A percentile compares a stretch with the other conserved stretches of the same genome.
phyloP scores from a whole-genome alignment of 1,140 invertebrate genomes.

The Elymnias hypermnestra region DNA sequence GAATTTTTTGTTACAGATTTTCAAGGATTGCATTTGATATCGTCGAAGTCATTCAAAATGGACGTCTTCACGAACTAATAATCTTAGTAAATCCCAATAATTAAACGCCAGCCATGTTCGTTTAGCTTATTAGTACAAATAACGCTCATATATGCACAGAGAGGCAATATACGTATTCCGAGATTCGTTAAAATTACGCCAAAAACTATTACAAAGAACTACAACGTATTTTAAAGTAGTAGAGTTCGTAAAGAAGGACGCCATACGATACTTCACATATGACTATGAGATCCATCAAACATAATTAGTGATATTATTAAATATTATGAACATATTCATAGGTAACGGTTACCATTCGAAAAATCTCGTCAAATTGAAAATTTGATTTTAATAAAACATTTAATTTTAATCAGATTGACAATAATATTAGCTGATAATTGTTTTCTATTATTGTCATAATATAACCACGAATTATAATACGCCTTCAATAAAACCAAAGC shows the following conservation, averaged over 20 bases:
- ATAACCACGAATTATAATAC: not conserved
- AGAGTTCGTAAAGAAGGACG: slow-evolving; percentile 70
- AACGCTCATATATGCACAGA: slow-evolving; percentile 64
- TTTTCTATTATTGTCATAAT: not conserved
- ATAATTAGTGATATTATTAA: slow-evolving; percentile 48
- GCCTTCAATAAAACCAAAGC: not conserved
- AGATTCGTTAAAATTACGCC: slow-evolving; percentile 62
- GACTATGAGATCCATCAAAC: slow-evolving; percentile 60
- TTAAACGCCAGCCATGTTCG: slow-evolving; percentile 29
- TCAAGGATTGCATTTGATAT: not conserved
- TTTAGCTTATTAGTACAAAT: slow-evolving; percentile 25
- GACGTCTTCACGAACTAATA: slow-evolving; percentile 9
- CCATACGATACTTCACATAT: slow-evolving; percentile 64
- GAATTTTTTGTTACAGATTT: slow-evolving; percentile 11
- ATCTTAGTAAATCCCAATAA: not conserved
- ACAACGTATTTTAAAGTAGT: slow-evolving; percentile 65
- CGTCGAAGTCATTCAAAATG: slow-evolving; percentile 2
- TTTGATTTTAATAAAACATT: slow-evolving; percentile 28
- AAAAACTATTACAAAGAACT: slow-evolving; percentile 55
- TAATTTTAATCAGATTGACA: slow-evolving; percentile 29
- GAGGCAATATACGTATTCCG: slow-evolving; percentile 53
- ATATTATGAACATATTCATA: slow-evolving; percentile 73
- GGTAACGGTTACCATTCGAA: slow-evolving; percentile 64
- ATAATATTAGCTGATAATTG: slow-evolving; percentile 29
- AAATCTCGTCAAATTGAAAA: slow-evolving; percentile 68